Base-by-base conservation (phyloP, 2,797 vertebrate genomes). In the Gastrophryne carolinensis region DNA sequence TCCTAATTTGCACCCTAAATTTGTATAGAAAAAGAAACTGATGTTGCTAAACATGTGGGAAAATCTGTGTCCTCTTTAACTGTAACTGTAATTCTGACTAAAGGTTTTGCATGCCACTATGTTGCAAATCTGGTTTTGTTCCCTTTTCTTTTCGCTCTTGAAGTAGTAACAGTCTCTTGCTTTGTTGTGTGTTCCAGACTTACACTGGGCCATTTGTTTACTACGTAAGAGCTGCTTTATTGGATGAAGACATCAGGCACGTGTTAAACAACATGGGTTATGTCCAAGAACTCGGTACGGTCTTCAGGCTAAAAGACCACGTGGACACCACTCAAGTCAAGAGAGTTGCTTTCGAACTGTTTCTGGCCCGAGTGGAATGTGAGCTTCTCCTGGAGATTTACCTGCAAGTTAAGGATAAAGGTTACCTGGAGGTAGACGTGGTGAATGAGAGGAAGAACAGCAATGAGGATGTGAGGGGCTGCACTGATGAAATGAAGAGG, bases 161-260 rank as follows among this genome's bases (percentile, higher is more conserved):
- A n/a, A n/a, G n/a, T n/a, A n/a, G 12, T 49, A 32, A 39, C 68
- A 7, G 79, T 72, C 1, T 11, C 39, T 62, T 49, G 37, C 27
- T 77, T 47, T 74, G 60, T 79, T n/a, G 29, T 52, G 26, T 81
- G 57, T 81, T 83, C 57, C 67, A 99, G 97, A 98, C 96, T 70
- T 99, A 98, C 88, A 99, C 97, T 1, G 97, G 97, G 70, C 94
- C 97, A 13, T 99, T 98, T 61, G 96, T 99, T 77, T 99, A 99
- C 90, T 93, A 95, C 47, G 92, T 99, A 37, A 96, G 97, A 88
- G 94, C 96, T 21, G 91, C 95, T 5, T 84, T 99, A 21, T 88
- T 90, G 4, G 97, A 99, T 5, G 87, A 92, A 3, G 96, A 98
- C 73, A 90, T 98, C 61, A 91, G 87, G 73, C 83, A 91, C 70